These are phyloP conservation scores for Aplysia californica DNA, from an alignment of 1,140 invertebrate genomes.

Conservation along the genomic window DNA sequence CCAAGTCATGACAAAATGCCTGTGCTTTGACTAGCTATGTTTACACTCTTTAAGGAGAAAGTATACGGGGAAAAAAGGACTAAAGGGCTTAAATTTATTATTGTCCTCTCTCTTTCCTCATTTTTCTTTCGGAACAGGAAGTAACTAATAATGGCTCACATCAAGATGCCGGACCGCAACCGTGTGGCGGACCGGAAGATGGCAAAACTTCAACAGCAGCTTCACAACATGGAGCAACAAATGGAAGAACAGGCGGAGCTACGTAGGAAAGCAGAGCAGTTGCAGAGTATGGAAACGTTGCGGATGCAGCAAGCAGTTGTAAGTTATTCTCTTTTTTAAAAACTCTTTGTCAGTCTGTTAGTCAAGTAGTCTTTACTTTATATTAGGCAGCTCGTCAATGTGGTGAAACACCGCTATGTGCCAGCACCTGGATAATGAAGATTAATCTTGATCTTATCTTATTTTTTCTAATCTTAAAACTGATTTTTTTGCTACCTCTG, in stretches of 20 bases:
- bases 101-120: no score
- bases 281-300: not conserved
- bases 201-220: constrained; percentile 27
- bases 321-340: not conserved
- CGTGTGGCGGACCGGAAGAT: constrained; percentile 11
- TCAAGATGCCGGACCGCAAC: not conserved
- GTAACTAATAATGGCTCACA: no score
- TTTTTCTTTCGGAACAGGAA: no score
- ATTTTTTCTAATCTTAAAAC: not conserved
- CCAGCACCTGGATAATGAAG: no score
- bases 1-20: no score
- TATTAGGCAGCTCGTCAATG: not conserved
- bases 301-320: not conserved
- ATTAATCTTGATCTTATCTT: not conserved
- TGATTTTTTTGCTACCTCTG: not conserved
- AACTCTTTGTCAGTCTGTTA: not conserved
- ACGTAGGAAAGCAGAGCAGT: constrained; percentile 9
- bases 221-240: constrained; percentile 14
- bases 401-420: no score
- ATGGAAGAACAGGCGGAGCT: constrained; percentile 18
- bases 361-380: not conserved
- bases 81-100: no score
- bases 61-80: no score
- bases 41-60: no score
- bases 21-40: no score